Percentiles rank a stretch among this genome's conserved stretches.
These are phyloP conservation scores for Chloroceryle aenea DNA, from an alignment of 2,113 vertebrate species.

Conservation along the genomic window DNA sequence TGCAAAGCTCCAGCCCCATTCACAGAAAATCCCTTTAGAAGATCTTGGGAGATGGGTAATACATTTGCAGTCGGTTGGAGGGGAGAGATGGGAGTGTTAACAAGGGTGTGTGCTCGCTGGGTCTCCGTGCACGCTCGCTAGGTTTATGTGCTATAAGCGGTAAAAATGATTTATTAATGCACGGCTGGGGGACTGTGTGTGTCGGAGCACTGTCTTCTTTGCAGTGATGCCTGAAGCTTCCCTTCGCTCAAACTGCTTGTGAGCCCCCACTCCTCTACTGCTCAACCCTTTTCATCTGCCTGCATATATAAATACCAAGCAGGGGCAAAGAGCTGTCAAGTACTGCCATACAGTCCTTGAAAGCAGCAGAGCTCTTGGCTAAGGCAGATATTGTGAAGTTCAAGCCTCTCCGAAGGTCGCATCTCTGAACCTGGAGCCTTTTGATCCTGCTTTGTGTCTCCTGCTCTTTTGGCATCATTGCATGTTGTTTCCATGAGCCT, in stretches of 20 bases:
- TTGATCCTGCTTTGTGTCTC: neutral
- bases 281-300: neutral
- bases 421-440: neutral
- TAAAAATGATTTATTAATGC: constrained; percentile 42
- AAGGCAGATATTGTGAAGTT: neutral
- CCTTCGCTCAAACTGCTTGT: neutral
- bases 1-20: neutral
- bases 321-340: neutral
- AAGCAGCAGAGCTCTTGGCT: neutral
- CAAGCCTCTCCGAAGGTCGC: neutral
- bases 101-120: neutral
- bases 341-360: neutral
- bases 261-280: neutral
- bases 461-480: neutral
- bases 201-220: neutral
- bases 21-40: neutral
- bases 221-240: constrained; percentile 25
- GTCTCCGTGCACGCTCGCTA: neutral
- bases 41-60: neutral
- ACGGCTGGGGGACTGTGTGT: neutral
- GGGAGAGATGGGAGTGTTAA: neutral
- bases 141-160: constrained; percentile 29
- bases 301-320: neutral
- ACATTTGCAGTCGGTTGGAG: neutral
- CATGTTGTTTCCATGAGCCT: neutral